These are phyloP conservation scores for Lepidochitona cinerea DNA, from an alignment of 2,888 invertebrate species.

Conservation along the genomic window DNA sequence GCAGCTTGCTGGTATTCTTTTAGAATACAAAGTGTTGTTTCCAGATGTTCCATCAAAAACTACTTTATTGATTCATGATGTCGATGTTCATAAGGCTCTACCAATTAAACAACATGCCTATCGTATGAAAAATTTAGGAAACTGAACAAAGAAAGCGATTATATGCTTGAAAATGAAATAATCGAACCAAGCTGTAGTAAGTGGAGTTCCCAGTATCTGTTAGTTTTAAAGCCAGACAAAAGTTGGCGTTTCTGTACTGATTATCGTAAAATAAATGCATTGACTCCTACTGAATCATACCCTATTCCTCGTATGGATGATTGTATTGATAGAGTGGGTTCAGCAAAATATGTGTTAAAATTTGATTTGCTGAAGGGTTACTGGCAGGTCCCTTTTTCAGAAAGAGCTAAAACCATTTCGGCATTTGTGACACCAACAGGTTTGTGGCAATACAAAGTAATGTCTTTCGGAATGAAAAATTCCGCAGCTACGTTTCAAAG, in stretches of 20 bases:
- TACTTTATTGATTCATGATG: too few relatives aligned
- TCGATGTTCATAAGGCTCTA: too few relatives aligned
- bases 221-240: conserved; percentile 27
- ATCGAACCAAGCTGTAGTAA: too few relatives aligned
- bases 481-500: conserved; percentile 33
- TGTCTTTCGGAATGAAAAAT: conserved; percentile 41
- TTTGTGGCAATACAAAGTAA: conserved; percentile 33
- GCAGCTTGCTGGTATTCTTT: too few relatives aligned
- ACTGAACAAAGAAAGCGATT: too few relatives aligned
- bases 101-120: too few relatives aligned
- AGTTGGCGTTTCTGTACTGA: conserved; percentile 37
- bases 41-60: too few relatives aligned
- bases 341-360: background rate
- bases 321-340: background rate
- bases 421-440: conserved; percentile 18
- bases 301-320: background rate
- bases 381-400: conserved; percentile 27
- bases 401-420: conserved; percentile 34
- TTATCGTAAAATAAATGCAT: background rate
- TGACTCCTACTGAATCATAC: background rate
- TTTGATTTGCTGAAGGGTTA: background rate
- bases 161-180: too few relatives aligned
- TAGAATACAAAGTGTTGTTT: too few relatives aligned
- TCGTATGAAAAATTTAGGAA: too few relatives aligned
- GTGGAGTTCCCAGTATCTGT: too few relatives aligned